phyloP scores from a whole-genome alignment of 2,888 invertebrate species.

The Cheilosia urbana region DNA sequence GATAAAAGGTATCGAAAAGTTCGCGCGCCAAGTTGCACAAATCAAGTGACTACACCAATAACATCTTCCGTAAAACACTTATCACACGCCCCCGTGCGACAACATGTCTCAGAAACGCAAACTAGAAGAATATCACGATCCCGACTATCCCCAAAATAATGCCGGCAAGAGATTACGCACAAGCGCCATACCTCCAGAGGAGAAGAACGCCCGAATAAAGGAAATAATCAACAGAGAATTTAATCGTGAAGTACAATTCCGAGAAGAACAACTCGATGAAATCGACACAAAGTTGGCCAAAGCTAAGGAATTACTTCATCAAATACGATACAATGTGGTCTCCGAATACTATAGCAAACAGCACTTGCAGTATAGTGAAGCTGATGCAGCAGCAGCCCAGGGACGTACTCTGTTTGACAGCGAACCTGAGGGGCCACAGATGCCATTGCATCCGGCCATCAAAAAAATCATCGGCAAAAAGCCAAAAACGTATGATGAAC shows the following conservation, averaged over 20 bases:
- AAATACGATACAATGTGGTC: slow-evolving; percentile 86
- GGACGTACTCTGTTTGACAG: slow-evolving; percentile 78
- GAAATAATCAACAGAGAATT: slow-evolving; percentile 90
- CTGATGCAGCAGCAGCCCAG: slow-evolving; percentile 80
- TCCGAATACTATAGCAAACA: slow-evolving; percentile 86
- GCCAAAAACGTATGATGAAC: slow-evolving; percentile 84
- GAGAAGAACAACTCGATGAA: slow-evolving; percentile 89
- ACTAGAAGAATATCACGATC: slow-evolving; percentile 86
- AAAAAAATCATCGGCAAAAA: slow-evolving; percentile 88
- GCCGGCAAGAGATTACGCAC: slow-evolving; percentile 30
- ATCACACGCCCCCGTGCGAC: neutral
- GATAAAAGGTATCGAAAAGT: neutral
- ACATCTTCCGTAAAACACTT: slow-evolving; percentile 7
- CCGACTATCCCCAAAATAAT: slow-evolving; percentile 85
- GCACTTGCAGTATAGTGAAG: slow-evolving; percentile 83
- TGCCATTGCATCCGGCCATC: slow-evolving; percentile 90
- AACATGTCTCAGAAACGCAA: slow-evolving; percentile 80
- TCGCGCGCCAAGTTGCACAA: slow-evolving; percentile 51
- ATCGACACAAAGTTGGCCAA: slow-evolving; percentile 88
- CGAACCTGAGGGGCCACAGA: slow-evolving; percentile 82
- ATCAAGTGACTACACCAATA: slow-evolving; percentile 7
- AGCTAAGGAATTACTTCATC: slow-evolving; percentile 86
- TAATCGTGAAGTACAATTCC: slow-evolving; percentile 87
- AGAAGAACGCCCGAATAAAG: slow-evolving; percentile 85
- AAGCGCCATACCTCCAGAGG: slow-evolving; percentile 78